These are phyloP conservation scores for Phragmatobia fuliginosa DNA, from an alignment of 2,888 invertebrate species.

Conservation along the genomic window DNA sequence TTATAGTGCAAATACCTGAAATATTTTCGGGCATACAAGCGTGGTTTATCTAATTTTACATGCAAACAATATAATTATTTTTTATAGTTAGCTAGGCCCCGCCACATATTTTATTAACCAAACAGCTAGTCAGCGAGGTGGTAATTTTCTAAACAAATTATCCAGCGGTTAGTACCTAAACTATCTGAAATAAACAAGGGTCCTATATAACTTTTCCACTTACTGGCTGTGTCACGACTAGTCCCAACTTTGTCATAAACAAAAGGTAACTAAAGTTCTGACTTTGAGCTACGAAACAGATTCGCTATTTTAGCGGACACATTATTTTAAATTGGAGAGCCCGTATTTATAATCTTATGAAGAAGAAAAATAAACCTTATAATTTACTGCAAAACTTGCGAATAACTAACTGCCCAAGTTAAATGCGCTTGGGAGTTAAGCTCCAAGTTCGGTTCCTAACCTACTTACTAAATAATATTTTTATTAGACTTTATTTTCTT, in stretches of 20 bases:
- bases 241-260: constrained; percentile 69
- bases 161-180: constrained; percentile 43
- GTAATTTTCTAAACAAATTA: constrained; percentile 59
- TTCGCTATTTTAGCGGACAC: constrained; percentile 49
- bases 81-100: constrained; percentile 36
- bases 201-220: constrained; percentile 67
- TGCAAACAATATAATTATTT: constrained; percentile 41
- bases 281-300: constrained; percentile 56
- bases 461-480: background rate
- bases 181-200: constrained; percentile 61
- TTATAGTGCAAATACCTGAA: constrained; percentile 1
- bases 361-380: constrained; percentile 33
- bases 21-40: constrained; percentile 26
- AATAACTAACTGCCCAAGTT: constrained; percentile 23
- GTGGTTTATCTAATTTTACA: constrained; percentile 36
- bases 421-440: constrained; percentile 8
- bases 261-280: constrained; percentile 65
- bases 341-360: constrained; percentile 52
- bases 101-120: constrained; percentile 44
- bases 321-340: constrained; percentile 38
- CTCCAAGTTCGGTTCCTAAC: background rate
- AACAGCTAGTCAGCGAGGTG: constrained; percentile 29
- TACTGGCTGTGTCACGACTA: constrained; percentile 62
- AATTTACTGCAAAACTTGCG: constrained; percentile 31
- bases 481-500: background rate